Conservation (phyloP, 2,113 vertebrate genomes). For the Phyllostomus discolor region DNA sequence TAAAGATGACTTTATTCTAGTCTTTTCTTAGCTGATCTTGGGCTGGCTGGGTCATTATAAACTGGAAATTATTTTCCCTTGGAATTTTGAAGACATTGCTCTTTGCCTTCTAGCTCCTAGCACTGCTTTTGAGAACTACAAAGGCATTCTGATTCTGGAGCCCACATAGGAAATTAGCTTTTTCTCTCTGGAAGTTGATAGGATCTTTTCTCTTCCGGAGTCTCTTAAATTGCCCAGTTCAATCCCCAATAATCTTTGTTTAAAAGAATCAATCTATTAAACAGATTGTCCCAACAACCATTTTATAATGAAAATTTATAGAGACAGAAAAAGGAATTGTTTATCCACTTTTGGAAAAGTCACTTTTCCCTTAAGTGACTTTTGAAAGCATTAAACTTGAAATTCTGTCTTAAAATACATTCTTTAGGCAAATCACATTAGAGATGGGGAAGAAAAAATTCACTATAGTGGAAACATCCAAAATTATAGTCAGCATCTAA, state of each 20-base stretch:
- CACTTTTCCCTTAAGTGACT: neutral
- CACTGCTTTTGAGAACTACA: neutral
- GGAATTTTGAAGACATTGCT: neutral
- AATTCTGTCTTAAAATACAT: conserved; percentile 9
- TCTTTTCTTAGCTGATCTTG: neutral
- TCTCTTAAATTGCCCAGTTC: neutral
- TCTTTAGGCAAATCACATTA: neutral
- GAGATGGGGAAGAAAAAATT: neutral
- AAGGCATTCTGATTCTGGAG: neutral
- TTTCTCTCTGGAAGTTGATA: neutral
- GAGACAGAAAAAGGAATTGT: neutral
- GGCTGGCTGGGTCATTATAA: neutral
- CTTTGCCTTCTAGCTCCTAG: neutral
- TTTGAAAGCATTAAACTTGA: neutral
- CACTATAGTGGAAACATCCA: neutral
- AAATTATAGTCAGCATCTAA: neutral
- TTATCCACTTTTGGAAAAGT: neutral
- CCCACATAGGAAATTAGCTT: neutral
- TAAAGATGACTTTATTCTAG: neutral
- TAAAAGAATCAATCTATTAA: neutral
- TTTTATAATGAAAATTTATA: neutral
- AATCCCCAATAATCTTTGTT: neutral
- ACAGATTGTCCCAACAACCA: neutral
- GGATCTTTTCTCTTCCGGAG: neutral
- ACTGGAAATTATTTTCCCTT: neutral